Conservation (phyloP, 2,888 invertebrate genomes). For the Ormyrus labotus region DNA sequence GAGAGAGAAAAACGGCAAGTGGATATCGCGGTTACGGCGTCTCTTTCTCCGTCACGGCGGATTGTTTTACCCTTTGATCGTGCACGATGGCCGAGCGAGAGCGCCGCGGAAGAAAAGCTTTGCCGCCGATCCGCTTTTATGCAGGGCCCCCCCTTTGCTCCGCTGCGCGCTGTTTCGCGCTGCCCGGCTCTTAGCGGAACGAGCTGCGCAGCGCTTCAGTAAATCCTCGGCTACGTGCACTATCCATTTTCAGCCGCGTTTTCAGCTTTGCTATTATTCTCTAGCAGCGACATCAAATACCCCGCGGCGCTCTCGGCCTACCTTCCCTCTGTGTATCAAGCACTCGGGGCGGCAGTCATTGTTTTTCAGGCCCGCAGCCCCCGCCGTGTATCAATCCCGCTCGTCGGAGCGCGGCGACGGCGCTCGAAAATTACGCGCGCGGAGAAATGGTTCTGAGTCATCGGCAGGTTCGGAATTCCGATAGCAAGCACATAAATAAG, state of each 20-base stretch:
- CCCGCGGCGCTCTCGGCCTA: background rate
- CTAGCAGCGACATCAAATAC: slow-evolving; percentile 31
- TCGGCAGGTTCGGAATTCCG: slow-evolving; percentile 21
- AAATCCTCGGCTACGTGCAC: slow-evolving; percentile 24
- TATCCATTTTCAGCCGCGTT: slow-evolving; percentile 31
- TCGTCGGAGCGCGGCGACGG: background rate
- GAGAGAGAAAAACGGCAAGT: slow-evolving; percentile 54
- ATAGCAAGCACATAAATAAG: slow-evolving; percentile 40
- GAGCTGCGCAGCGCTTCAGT: slow-evolving; percentile 57
- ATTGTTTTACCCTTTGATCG: slow-evolving; percentile 73
- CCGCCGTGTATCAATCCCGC: background rate
- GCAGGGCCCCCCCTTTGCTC: slow-evolving; percentile 15
- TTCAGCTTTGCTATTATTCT: slow-evolving; percentile 37
- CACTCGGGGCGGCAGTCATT: background rate
- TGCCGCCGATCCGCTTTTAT: slow-evolving; percentile 63
- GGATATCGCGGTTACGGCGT: slow-evolving; percentile 69
- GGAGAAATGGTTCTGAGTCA: slow-evolving; percentile 2
- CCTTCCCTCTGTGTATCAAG: background rate
- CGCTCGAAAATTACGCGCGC: background rate
- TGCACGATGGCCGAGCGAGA: slow-evolving; percentile 60
- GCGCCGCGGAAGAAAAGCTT: slow-evolving; percentile 61
- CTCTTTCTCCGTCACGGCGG: slow-evolving; percentile 64
- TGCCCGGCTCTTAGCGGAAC: slow-evolving; percentile 62
- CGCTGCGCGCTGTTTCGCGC: slow-evolving; percentile 5
- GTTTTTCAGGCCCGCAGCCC: no score